These are phyloP conservation scores for Chlorodrepanis virens DNA, from an alignment of 2,113 vertebrate species.

Conservation along the genomic window DNA sequence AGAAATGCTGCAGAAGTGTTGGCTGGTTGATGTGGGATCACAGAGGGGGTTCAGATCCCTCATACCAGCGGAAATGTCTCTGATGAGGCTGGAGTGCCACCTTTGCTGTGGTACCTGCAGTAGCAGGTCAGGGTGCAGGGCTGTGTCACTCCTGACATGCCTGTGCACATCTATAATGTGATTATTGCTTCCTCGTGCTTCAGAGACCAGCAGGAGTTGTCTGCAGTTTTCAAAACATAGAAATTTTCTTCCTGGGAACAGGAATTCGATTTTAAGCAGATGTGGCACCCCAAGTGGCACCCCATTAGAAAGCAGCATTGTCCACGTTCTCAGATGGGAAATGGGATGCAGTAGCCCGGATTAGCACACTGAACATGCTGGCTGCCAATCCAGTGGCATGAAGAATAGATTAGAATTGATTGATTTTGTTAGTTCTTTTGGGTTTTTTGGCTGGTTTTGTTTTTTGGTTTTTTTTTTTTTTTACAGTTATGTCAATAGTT, in stretches of 20 bases:
- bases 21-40: background rate
- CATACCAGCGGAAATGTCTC: fast-evolving
- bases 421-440: background rate
- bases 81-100: background rate
- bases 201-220: background rate
- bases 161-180: background rate
- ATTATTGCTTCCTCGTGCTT: background rate
- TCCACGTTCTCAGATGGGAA: background rate
- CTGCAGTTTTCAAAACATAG: background rate
- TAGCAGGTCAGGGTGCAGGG: background rate
- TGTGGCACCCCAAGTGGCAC: background rate
- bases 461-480: background rate
- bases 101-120: background rate
- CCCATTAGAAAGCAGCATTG: background rate
- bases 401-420: background rate
- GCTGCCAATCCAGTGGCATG: background rate
- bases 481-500: background rate
- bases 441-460: background rate
- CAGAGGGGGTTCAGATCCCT: background rate
- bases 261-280: background rate
- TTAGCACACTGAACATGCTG: background rate
- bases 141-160: background rate
- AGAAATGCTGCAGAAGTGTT: background rate
- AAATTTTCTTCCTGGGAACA: background rate
- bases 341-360: background rate